Base-by-base conservation (phyloP, 2,888 invertebrate species). In the Lochmaea capreae region DNA sequence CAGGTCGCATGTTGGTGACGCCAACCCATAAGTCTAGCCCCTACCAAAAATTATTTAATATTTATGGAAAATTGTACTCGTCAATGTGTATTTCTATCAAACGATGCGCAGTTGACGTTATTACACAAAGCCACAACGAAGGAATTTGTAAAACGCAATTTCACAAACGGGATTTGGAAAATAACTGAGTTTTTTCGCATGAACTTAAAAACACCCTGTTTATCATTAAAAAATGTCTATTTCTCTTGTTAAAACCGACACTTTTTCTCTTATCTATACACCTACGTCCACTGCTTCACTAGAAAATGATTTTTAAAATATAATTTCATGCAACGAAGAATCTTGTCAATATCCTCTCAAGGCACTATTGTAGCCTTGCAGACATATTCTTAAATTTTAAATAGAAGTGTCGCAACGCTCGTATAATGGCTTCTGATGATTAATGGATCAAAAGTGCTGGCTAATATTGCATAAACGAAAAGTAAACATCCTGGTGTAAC, bases 331-430 rank as follows among this genome's bases (percentile, higher is more conserved):
- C 54, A 16, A 16, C 18, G 18, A 18, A 18, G 18, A 16, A 54
- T 54, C 16, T 54, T 54, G 16, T 54, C 52, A 16, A 16, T 52
- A 3, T 52, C 54, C 54, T 11, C 54, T 54, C 2, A 54, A 9
- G 54, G 54, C 18, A 5, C 2, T 18, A 16, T 54, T 54, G 18
- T 54, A 18, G 9, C 9, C 49, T 54, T 3, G 16, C 16, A 33
- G 59, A 12, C n/a, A 33, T 59, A 33, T 33, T 59, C 5, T 59
- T 59, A 59, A 33, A 59, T 33, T 59, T 16, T 59, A 59, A 59
- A 59, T 59, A 9, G 59, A 59, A 59, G n/a, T 59, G 26, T 33
- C 59, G 33, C 14, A 33, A 59, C 12, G 33, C 14, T 12, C 16
- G 10, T 59, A 33, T 33, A 59, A 59, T 59, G 33, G 33, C 12